Evolutionary conservation across 2,888 invertebrate genomes (phyloP).

Genomic region (Archaeoteleia sp.): DNA sequence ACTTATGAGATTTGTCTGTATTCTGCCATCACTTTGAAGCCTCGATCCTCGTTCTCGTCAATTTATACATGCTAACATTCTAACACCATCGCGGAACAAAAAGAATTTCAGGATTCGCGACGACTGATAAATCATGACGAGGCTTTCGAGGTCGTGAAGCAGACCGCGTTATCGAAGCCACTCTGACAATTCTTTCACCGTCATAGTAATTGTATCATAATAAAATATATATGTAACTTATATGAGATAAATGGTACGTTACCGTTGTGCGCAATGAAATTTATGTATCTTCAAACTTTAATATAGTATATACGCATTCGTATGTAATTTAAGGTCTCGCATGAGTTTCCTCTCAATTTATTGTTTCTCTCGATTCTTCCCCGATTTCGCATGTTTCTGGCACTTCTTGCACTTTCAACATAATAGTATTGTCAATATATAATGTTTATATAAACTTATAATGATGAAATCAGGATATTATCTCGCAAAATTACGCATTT

Average conservation of each 20-base stretch:
- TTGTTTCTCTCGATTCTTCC: constrained; percentile 1
- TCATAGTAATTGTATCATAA: not conserved
- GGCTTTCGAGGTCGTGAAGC: too few relatives aligned
- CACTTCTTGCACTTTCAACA: constrained; percentile 15
- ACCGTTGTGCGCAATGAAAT: constrained; percentile 15
- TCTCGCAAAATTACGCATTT: constrained; percentile 15
- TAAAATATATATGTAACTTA: constrained; percentile 6
- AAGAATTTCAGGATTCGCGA: too few relatives aligned
- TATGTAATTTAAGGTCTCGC: constrained; percentile 15
- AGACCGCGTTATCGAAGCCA: too few relatives aligned
- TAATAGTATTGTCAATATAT: constrained; percentile 12
- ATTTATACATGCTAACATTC: too few relatives aligned
- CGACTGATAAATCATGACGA: too few relatives aligned
- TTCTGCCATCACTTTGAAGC: too few relatives aligned
- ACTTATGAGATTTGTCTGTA: too few relatives aligned
- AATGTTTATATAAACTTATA: not conserved
- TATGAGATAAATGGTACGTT: constrained; percentile 1
- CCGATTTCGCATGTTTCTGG: not conserved
- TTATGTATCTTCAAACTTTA: constrained; percentile 11
- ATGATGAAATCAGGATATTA: not conserved
- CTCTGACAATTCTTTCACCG: too few relatives aligned
- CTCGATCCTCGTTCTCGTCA: too few relatives aligned
- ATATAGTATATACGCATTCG: constrained; percentile 10
- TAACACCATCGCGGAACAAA: too few relatives aligned
- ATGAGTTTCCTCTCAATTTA: constrained; percentile 12